Evolutionary conservation across 2,797 vertebrate genomes (phyloP).

Genomic region (Artibeus jamaicensis): DNA sequence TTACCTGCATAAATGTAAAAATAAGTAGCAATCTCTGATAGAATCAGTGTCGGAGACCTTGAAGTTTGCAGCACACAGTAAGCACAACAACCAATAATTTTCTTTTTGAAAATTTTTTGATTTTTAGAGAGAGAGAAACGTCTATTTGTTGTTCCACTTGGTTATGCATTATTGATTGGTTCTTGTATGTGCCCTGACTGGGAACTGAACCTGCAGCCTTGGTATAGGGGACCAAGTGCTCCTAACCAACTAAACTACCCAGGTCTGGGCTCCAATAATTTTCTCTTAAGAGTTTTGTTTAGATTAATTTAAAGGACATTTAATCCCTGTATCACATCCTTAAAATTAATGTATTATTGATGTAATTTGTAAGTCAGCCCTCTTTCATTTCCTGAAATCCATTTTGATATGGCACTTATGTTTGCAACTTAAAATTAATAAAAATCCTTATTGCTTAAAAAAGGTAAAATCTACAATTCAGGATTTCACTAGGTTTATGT

Average conservation of each 20-base stretch:
- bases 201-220: not conserved
- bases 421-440: not conserved
- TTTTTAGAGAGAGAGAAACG: not conserved
- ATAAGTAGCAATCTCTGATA: not conserved
- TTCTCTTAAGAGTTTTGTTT: not conserved
- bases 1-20: not conserved
- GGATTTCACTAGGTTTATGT: not conserved
- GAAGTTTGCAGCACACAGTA: not conserved
- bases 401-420: not conserved
- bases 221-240: not conserved
- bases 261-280: not conserved
- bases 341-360: not conserved
- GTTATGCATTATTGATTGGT: not conserved
- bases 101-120: not conserved
- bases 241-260: not conserved
- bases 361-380: not conserved
- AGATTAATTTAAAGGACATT: not conserved
- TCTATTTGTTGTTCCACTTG: not conserved
- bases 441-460: not conserved
- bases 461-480: constrained; percentile 6
- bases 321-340: not conserved
- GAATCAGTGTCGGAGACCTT: not conserved
- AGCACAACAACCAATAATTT: not conserved
- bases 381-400: constrained; percentile 17
- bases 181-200: not conserved